Conservation (phyloP, 1,140 invertebrate genomes). For the Drosophila bocki region DNA sequence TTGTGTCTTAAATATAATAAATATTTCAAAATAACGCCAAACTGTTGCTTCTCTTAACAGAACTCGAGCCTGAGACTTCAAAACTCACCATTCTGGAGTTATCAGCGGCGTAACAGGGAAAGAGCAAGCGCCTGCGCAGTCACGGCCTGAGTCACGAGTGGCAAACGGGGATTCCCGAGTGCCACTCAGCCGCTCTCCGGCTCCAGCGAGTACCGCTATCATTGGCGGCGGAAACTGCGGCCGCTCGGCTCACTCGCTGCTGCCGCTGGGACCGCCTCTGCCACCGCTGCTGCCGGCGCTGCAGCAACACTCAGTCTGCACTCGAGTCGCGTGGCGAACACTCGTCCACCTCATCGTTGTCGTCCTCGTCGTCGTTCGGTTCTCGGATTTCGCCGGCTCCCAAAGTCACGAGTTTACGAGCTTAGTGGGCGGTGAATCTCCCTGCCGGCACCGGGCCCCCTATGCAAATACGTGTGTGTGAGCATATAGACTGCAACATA, state of each 20-base stretch:
- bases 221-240: slow-evolving; percentile 51
- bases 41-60: slow-evolving; percentile 67
- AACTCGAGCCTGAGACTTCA: slow-evolving; percentile 1
- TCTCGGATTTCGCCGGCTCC: slow-evolving; percentile 63
- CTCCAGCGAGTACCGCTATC: slow-evolving; percentile 37
- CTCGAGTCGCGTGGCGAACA: slow-evolving; percentile 68
- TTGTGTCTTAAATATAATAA: not conserved
- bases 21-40: slow-evolving; percentile 27
- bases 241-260: slow-evolving; percentile 56
- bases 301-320: slow-evolving; percentile 37
- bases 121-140: slow-evolving; percentile 58
- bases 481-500: slow-evolving; percentile 59
- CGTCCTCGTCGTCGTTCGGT: slow-evolving; percentile 40
- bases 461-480: slow-evolving; percentile 57
- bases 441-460: not conserved
- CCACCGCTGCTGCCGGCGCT: slow-evolving; percentile 41
- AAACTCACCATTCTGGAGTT: slow-evolving; percentile 33
- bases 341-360: slow-evolving; percentile 26
- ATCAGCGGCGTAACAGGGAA: slow-evolving; percentile 28
- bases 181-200: not conserved
- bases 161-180: slow-evolving; percentile 8
- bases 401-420: slow-evolving; percentile 57
- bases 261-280: slow-evolving; percentile 37
- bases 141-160: not conserved
- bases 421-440: slow-evolving; percentile 33